phyloP scores from a whole-genome alignment of 2,888 invertebrate species.

The Vandiemenella viatica region DNA sequence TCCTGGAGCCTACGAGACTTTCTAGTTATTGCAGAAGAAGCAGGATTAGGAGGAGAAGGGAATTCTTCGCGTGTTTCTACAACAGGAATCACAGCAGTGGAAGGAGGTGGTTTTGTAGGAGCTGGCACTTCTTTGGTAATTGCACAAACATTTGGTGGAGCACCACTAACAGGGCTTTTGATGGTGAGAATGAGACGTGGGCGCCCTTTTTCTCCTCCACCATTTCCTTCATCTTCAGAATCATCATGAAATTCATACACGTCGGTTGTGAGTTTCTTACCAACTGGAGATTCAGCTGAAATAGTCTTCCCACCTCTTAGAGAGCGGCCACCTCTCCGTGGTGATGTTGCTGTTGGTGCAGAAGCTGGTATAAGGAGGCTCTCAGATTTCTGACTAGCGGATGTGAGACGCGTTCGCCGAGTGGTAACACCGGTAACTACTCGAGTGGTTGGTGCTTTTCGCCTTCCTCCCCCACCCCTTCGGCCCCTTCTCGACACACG shows the following conservation, averaged over 20 bases:
- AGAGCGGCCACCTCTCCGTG: constrained; percentile 9
- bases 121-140: constrained; percentile 9
- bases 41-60: constrained; percentile 28
- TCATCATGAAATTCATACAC: constrained; percentile 86
- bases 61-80: constrained; percentile 20
- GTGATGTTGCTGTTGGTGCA: neutral
- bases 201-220: constrained; percentile 38
- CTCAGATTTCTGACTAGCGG: neutral
- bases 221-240: constrained; percentile 57
- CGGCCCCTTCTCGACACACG: constrained; percentile 7
- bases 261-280: constrained; percentile 49
- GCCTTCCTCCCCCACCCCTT: constrained; percentile 7
- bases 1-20: constrained; percentile 55
- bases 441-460: constrained; percentile 7
- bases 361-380: neutral
- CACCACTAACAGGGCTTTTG: constrained; percentile 37
- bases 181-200: constrained; percentile 69
- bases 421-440: constrained; percentile 5
- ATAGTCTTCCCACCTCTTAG: constrained; percentile 3
- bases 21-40: constrained; percentile 52
- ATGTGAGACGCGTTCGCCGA: constrained; percentile 4
- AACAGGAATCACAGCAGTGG: constrained; percentile 7
- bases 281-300: constrained; percentile 1
- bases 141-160: neutral
- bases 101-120: neutral